Percentiles rank a stretch among this genome's conserved stretches.
Evolutionary conservation across 2,888 invertebrate species (phyloP).

Genomic region (Hipparchia semele): DNA sequence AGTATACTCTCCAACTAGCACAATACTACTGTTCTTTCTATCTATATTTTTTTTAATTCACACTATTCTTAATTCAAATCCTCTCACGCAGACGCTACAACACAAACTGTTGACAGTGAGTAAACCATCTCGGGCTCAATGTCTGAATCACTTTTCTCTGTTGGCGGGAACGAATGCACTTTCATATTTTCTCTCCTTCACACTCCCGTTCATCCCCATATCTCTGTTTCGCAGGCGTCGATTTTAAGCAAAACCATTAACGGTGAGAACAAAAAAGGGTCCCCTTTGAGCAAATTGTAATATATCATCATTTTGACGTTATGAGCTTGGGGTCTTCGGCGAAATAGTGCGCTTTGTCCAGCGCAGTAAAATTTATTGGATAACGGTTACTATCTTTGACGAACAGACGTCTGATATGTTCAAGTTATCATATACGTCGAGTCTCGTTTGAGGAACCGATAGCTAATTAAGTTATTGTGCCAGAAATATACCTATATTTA

Average conservation of each 20-base stretch:
- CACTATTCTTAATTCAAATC: conserved; percentile 34
- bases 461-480: too few species aligned
- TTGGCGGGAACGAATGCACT: conserved; percentile 74
- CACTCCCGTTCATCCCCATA: conserved; percentile 39
- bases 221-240: conserved; percentile 53
- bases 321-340: conserved; percentile 69
- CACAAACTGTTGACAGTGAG: conserved; percentile 74
- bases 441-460: neutral
- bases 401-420: conserved; percentile 35
- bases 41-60: conserved; percentile 10
- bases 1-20: neutral
- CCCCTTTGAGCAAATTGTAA: conserved; percentile 81
- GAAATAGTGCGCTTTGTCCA: conserved; percentile 67
- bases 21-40: neutral
- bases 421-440: neutral
- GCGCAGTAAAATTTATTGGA: conserved; percentile 71
- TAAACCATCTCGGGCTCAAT: conserved; percentile 66
- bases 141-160: conserved; percentile 71
- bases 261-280: conserved; percentile 81
- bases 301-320: conserved; percentile 81
- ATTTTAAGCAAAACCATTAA: conserved; percentile 80
- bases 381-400: conserved; percentile 62
- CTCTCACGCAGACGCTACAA: conserved; percentile 59
- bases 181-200: conserved; percentile 53
- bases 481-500: too few species aligned